Base-by-base conservation (phyloP, 2,888 invertebrate genomes). In the Exocentrus adspersus region DNA sequence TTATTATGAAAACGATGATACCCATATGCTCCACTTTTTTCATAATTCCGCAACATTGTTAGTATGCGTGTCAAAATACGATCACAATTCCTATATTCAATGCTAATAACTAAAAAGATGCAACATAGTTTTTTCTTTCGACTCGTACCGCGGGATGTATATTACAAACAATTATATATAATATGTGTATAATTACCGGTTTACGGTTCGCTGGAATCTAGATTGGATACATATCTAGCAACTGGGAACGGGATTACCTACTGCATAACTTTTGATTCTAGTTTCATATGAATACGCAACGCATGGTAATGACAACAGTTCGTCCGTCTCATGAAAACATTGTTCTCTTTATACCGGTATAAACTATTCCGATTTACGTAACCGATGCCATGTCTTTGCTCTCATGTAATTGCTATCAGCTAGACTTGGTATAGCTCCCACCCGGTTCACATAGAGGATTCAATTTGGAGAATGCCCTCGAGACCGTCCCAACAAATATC, bases 101-200 rank as follows among this genome's bases (percentile, higher is more conserved):
- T 78, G 77, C 77, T 76, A 77, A 77, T 77, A 73, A 63, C 62
- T 56, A 61, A 62, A n/a, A 71, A 68, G 57, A 57, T 54, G 54
- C 54, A 66, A 58, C 62, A 60, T 61, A 43, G 63, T 65, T 64
- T 67, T 66, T 65, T 65, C 64, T 65, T 66, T 66, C 56, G 65
- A 63, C 58, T 67, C 62, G 58, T 69, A 37, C 61, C 20, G 53
- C 24, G 58, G 61, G 59, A 67, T 75, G 72, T 74, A 75, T 74
- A n/a, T n/a, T n/a, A 75, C 74, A 76, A 78, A 79, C 79, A 79
- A 79, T 79, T 79, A 78, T 75, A 78, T 75, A 77, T 77, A 78
- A 77, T 78, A 77, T 72, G 73, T 72, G 73, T 74, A 77, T 79
- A 79, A 79, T 79, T 79, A 79, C 73, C 64, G 64, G 69, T 75